A percentile compares a stretch with the other conserved stretches of the same genome.
Evolutionary conservation across 2,888 invertebrate genomes (phyloP).

Genomic region (Meghimatium bilineatum): DNA sequence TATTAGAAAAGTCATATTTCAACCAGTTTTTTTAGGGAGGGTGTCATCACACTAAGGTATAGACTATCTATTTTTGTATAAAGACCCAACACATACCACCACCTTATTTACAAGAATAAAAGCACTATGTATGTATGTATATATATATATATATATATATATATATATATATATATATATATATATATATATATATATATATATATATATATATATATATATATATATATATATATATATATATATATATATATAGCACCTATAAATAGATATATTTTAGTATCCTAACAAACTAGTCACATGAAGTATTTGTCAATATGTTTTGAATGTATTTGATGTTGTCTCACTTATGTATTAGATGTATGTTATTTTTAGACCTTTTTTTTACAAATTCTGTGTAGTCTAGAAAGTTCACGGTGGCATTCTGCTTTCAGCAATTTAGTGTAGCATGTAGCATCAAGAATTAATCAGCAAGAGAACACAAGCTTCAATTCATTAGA

Average conservation of each 20-base stretch:
- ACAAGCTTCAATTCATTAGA: not conserved
- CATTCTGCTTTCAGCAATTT: slow-evolving; percentile 35
- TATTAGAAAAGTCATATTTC: too few relatives aligned
- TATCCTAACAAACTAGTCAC: not conserved
- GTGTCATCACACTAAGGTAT: too few relatives aligned
- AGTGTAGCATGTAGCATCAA: slow-evolving; percentile 22
- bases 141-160: too few relatives aligned
- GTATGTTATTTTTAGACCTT: not conserved
- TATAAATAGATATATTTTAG: not conserved
- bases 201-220: too few relatives aligned
- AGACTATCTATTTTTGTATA: too few relatives aligned
- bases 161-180: too few relatives aligned
- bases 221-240: not conserved
- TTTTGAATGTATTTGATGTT: slow-evolving; percentile 11
- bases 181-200: too few relatives aligned
- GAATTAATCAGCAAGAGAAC: slow-evolving; percentile 2
- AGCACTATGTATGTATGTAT: too few relatives aligned
- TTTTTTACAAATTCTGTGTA: not conserved
- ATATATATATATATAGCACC: not conserved
- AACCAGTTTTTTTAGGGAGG: too few relatives aligned
- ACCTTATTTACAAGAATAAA: too few relatives aligned
- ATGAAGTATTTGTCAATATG: not conserved
- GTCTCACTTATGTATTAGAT: slow-evolving; percentile 14
- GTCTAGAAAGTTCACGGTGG: slow-evolving; percentile 35
- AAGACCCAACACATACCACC: too few relatives aligned